Evolutionary conservation across 2,888 invertebrate species (phyloP).

Genomic region (Omphaloscelis lunosa): DNA sequence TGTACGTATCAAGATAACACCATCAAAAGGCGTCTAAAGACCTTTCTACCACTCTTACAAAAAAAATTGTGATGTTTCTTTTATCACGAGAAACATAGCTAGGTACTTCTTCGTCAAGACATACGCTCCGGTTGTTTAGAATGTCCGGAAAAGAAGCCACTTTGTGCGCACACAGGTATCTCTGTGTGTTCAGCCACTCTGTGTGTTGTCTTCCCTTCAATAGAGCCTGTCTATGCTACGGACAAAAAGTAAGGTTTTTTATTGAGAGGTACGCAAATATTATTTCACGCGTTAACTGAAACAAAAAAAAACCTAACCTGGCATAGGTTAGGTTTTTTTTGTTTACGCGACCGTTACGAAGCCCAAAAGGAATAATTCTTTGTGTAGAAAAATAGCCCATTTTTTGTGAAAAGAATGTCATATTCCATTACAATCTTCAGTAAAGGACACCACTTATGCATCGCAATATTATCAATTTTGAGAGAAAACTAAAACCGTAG

Average conservation of each 20-base stretch:
- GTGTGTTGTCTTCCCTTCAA: conserved; percentile 30
- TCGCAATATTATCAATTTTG: background rate
- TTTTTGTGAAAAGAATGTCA: background rate
- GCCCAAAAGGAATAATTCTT: background rate
- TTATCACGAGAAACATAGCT: conserved; percentile 38
- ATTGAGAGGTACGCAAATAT: background rate
- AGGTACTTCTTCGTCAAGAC: conserved; percentile 26
- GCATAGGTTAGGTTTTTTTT: too few species aligned
- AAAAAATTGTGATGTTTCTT: conserved; percentile 14
- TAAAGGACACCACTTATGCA: background rate
- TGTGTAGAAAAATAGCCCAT: background rate
- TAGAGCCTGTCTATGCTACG: conserved; percentile 15
- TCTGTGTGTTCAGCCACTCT: conserved; percentile 25
- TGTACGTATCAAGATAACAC: background rate
- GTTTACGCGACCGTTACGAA: too few species aligned
- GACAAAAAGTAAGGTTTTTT: background rate
- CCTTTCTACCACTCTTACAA: background rate
- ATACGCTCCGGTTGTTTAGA: conserved; percentile 34
- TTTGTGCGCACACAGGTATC: conserved; percentile 34
- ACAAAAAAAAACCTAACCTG: too few species aligned
- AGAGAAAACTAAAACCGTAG: background rate
- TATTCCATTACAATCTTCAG: background rate
- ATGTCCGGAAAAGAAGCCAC: conserved; percentile 38
- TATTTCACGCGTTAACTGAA: background rate
- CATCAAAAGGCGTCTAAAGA: background rate